A percentile compares a stretch with the other conserved stretches of the same genome.
Conservation (phyloP, 2,888 invertebrate genomes). For the Amphipyra berbera region DNA sequence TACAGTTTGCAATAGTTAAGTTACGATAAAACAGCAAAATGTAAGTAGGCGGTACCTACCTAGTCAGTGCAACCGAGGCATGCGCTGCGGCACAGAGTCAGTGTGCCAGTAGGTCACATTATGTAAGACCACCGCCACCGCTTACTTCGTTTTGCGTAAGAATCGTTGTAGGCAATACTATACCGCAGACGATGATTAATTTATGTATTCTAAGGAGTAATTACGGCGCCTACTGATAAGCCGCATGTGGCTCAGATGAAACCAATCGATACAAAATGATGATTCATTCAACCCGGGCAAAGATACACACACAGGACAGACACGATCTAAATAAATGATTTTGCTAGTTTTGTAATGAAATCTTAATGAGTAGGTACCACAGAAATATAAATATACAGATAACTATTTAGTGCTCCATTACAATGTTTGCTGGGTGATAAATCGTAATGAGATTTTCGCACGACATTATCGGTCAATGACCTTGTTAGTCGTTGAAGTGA, state of each 20-base stretch:
- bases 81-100: conserved; percentile 78
- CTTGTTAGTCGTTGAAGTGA: conserved; percentile 28
- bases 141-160: conserved; percentile 85
- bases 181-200: conserved; percentile 70
- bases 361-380: no score
- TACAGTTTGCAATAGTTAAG: conserved; percentile 57
- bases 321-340: not conserved
- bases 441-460: conserved; percentile 14
- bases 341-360: not conserved
- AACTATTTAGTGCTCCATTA: not conserved
- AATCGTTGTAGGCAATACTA: conserved; percentile 75
- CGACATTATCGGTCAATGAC: conserved; percentile 47
- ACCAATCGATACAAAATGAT: conserved; percentile 6
- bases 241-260: conserved; percentile 5
- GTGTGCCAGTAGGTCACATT: conserved; percentile 85
- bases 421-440: conserved; percentile 1
- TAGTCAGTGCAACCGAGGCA: conserved; percentile 68
- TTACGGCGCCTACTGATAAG: conserved; percentile 40
- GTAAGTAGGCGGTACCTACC: conserved; percentile 66
- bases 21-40: conserved; percentile 59
- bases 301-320: not conserved
- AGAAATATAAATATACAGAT: no score
- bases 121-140: conserved; percentile 79
- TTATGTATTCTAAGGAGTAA: conserved; percentile 54
- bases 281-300: conserved; percentile 15